Conservation (phyloP, 2,797 vertebrate genomes). For the Adrianichthys oophorus region DNA sequence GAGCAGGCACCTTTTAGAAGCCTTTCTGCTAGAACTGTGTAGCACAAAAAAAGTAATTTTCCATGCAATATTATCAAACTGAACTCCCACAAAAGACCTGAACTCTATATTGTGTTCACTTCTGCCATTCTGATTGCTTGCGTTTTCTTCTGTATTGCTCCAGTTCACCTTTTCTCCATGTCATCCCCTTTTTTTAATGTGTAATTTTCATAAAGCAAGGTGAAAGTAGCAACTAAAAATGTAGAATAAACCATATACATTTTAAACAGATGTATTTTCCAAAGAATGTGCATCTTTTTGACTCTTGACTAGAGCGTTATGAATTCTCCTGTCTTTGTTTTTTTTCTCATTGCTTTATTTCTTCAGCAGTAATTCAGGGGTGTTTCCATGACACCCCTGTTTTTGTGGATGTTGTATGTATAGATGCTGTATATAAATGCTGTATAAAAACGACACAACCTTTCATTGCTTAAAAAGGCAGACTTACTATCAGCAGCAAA, state of each 20-base stretch:
- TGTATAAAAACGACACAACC: conserved; percentile 82
- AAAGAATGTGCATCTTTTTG: conserved; percentile 80
- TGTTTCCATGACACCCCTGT: conserved; percentile 58
- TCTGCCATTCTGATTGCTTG: conserved; percentile 51
- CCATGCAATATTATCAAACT: conserved; percentile 53
- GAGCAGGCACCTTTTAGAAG: conserved; percentile 78
- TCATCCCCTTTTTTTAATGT: conserved; percentile 40
- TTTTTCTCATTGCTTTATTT: conserved; percentile 33
- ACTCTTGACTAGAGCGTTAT: conserved; percentile 61
- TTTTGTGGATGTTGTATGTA: conserved; percentile 82
- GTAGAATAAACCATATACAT: conserved; percentile 78
- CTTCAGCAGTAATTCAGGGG: conserved; percentile 53
- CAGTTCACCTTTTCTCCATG: conserved; percentile 35
- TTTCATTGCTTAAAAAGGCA: conserved; percentile 79
- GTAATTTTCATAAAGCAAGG: conserved; percentile 55
- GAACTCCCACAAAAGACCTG: conserved; percentile 51
- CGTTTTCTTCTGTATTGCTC: conserved; percentile 63
- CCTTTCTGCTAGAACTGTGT: conserved; percentile 71
- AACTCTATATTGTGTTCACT: conserved; percentile 63
- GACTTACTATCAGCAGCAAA: conserved; percentile 80
- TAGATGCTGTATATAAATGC: conserved; percentile 87
- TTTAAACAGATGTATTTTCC: conserved; percentile 71
- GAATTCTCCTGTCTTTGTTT: conserved; percentile 45
- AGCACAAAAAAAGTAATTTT: conserved; percentile 62
- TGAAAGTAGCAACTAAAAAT: conserved; percentile 68